These are phyloP conservation scores for Ormyrus nitidulus DNA, from an alignment of 2,888 invertebrate genomes.

Conservation along the genomic window DNA sequence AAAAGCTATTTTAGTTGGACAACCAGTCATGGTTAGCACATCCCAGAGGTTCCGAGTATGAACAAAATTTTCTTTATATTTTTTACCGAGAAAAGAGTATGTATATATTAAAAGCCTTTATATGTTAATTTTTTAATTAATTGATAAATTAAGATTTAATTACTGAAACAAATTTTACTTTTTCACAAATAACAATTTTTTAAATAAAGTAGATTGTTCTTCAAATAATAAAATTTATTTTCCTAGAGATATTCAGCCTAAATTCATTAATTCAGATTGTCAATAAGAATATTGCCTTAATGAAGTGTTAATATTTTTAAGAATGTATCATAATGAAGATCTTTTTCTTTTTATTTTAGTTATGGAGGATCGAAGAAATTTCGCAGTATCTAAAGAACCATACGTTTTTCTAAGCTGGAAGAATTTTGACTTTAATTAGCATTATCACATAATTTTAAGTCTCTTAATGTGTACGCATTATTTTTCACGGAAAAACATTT, in stretches of 20 bases:
- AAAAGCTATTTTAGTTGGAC: conserved; percentile 19
- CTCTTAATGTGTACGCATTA: conserved; percentile 35
- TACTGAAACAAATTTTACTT: too few relatives aligned
- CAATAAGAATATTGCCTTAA: not conserved
- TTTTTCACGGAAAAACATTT: conserved; percentile 47
- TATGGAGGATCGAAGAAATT: conserved; percentile 45
- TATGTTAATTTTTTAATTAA: conserved; percentile 17
- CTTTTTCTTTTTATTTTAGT: conserved; percentile 48
- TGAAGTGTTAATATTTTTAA: not conserved
- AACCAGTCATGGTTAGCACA: conserved; percentile 31
- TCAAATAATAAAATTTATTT: not conserved
- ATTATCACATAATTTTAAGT: conserved; percentile 33
- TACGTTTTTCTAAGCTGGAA: conserved; percentile 36
- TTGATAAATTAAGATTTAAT: not conserved
- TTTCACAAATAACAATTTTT: not conserved
- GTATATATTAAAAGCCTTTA: conserved; percentile 44
- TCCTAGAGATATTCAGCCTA: not conserved
- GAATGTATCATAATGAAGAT: conserved; percentile 6
- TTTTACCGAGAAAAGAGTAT: conserved; percentile 51
- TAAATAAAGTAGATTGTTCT: not conserved
- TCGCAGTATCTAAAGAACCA: conserved; percentile 34
- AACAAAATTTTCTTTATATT: conserved; percentile 51
- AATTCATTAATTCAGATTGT: conserved; percentile 2
- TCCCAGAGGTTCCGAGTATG: conserved; percentile 37
- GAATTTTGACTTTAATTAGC: conserved; percentile 33